Evolutionary conservation across 2,888 invertebrate species (phyloP), one percentile per base, ranked within the genome.

Genomic region (Magallana nippona): DNA sequence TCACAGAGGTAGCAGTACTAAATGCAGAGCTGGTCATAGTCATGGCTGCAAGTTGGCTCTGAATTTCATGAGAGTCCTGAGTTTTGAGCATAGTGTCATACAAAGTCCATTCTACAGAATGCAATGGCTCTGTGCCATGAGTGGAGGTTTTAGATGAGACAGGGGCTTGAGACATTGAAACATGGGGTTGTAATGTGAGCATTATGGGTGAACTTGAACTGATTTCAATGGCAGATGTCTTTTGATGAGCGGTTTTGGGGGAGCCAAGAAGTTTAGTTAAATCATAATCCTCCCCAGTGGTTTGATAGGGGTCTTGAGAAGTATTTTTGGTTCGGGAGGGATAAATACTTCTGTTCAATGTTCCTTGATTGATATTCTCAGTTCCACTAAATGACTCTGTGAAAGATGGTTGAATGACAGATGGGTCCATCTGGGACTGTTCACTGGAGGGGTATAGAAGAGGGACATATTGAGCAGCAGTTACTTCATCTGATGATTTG

Each of bases 31-130:
- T 71, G 10, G 71, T 71, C 32, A 71, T 71, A 32, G 71, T 27
- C 71, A 71, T 71, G 22, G 27, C 71, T 27, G 27, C 71, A 13
- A 44, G 44, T 44, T 22, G 32, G 71, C 71, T 71, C 27, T 71
- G 71, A 15, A 71, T 71, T 71, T 15, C 13, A 22, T 15, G 11
- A 27, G 71, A 71, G 27, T 27, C 71, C 27, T 71, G 13, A 27
- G 71, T 71, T 71, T 71, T 71, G 22, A 71, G 32, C 71, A 71
- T 71, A 27, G 71, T 71, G 71, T 71, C 71, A 71, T 71, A 71
- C 22, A 71, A 32, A 71, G 15, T 22, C 71, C 71, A 71, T 27
- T 44, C 44, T 44, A 5, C 22, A 15, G 71, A 71, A 15, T 13
- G 8, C 5, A 71, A 32, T 22, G 71, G 71, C 13, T 71, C 22